A percentile compares a stretch with the other conserved stretches of the same genome.
These are phyloP conservation scores for Pelobates cultripes DNA, from an alignment of 2,797 vertebrate genomes.

Conservation along the genomic window DNA sequence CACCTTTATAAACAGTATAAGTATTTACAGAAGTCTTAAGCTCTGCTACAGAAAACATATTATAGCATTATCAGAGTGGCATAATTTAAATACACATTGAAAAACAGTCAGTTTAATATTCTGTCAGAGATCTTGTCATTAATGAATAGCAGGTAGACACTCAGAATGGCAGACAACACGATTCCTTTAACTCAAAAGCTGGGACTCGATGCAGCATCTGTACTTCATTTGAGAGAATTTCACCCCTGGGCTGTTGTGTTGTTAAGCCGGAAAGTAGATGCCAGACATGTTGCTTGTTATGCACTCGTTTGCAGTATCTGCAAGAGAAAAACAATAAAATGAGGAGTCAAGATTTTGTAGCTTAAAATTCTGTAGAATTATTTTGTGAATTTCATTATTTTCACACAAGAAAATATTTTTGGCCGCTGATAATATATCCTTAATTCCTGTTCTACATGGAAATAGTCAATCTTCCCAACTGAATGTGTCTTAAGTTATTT, in stretches of 20 bases:
- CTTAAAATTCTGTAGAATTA: constrained; percentile 13
- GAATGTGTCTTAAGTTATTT: too few species aligned
- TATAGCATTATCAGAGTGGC: constrained; percentile 19
- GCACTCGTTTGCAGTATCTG: constrained; percentile 22
- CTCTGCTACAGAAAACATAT: constrained; percentile 13
- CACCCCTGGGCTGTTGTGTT: constrained; percentile 53
- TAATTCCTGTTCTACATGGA: constrained; percentile 3
- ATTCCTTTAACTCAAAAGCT: constrained; percentile 30
- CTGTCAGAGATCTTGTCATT: constrained; percentile 43
- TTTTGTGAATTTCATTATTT: constrained; percentile 38
- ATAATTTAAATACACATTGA: constrained; percentile 33
- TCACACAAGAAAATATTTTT: constrained; percentile 15
- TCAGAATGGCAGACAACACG: constrained; percentile 45
- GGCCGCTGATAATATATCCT: constrained; percentile 1
- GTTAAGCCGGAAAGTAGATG: constrained; percentile 49
- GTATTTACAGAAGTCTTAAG: constrained; percentile 12
- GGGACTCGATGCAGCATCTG: constrained; percentile 47
- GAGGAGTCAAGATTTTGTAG: constrained; percentile 33
- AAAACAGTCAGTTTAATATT: constrained; percentile 3
- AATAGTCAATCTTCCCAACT: not conserved
- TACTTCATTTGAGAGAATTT: constrained; percentile 52
- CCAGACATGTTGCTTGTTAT: constrained; percentile 45
- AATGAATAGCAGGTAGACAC: constrained; percentile 35
- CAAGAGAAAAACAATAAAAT: constrained; percentile 38
- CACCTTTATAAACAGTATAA: constrained; percentile 21